Base-by-base conservation (phyloP, 2,797 vertebrate genomes). In the Pangasius sanitwongsei region DNA sequence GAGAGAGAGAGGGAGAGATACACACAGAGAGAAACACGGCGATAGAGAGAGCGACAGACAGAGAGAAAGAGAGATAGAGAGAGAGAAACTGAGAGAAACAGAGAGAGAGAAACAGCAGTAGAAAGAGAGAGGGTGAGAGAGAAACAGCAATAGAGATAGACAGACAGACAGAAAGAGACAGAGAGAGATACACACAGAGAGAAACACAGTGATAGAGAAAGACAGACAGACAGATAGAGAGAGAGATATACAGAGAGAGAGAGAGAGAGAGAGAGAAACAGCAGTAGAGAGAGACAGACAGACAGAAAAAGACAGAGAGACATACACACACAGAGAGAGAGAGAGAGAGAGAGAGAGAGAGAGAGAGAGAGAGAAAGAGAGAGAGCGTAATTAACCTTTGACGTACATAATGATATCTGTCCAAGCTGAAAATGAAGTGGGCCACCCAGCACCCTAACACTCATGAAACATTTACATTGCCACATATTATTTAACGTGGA, bases 401-500 rank as follows among this genome's bases (percentile, higher is more conserved):
- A 95, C 94, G 89, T 92, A 91, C 90, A 92, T 94, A 94, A 94
- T 95, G 95, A 95, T 95, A 95, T 95, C 92, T 92, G 92, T 93
- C 92, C 89, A 53, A 65, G 90, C 91, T 92, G 93, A 92, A 94
- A 94, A 94, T 94, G 86, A 95, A 94, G 93, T 93, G 94, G 93
- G 90, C 93, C 91, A 93, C 93, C 94, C 69, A 90, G 92, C 91
- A 92, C 87, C 92, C 91, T 89, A 87, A 91, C 93, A 92, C 94
- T 95, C 94, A 94, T 96, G 93, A 95, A 94, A 95, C 95, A 96
- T 96, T 94, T 91, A 94, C 95, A 93, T 94, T 92, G 88, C 85
- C 85, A 87, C 92, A 92, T 93, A 94, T 94, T 94, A 93, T 88
- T 72, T 57, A 72, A 90, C 87, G 86, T 88, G 61, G 92, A 94